Percentiles rank a stretch among this genome's conserved stretches.
Conservation (phyloP, 1,140 invertebrate species). For the Semibalanus balanoides region DNA sequence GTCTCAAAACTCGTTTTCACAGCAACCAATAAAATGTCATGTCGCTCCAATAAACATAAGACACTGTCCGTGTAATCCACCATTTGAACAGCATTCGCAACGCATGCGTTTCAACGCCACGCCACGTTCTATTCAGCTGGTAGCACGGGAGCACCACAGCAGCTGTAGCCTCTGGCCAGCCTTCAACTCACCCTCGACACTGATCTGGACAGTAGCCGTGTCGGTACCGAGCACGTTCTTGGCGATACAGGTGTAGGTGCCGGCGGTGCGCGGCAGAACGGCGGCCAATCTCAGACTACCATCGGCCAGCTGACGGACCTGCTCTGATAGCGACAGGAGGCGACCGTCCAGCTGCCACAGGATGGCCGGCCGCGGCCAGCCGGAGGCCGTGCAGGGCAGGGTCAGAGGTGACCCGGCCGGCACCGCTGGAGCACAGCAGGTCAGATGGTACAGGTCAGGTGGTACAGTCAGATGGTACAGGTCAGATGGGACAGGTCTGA, state of each 20-base stretch:
- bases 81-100: too few species aligned
- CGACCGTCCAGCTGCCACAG: conserved; percentile 27
- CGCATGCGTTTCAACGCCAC: too few species aligned
- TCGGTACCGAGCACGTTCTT: conserved; percentile 22
- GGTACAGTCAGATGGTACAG: neutral
- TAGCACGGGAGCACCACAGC: too few species aligned
- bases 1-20: too few species aligned
- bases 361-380: conserved; percentile 26
- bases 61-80: too few species aligned
- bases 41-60: too few species aligned
- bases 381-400: conserved; percentile 20
- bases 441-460: neutral
- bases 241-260: conserved; percentile 25
- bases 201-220: conserved; percentile 13
- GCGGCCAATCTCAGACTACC: neutral
- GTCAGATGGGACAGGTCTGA: too few species aligned
- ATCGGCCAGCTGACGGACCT: neutral
- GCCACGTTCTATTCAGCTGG: too few species aligned
- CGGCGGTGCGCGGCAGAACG: neutral
- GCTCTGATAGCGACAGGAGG: conserved; percentile 5
- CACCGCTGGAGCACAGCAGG: neutral
- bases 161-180: too few species aligned
- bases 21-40: too few species aligned
- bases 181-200: conserved; percentile 14
- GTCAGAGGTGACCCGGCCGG: conserved; percentile 17